Base-by-base conservation (phyloP, 2,888 invertebrate genomes). In the Tetropium fuscum region DNA sequence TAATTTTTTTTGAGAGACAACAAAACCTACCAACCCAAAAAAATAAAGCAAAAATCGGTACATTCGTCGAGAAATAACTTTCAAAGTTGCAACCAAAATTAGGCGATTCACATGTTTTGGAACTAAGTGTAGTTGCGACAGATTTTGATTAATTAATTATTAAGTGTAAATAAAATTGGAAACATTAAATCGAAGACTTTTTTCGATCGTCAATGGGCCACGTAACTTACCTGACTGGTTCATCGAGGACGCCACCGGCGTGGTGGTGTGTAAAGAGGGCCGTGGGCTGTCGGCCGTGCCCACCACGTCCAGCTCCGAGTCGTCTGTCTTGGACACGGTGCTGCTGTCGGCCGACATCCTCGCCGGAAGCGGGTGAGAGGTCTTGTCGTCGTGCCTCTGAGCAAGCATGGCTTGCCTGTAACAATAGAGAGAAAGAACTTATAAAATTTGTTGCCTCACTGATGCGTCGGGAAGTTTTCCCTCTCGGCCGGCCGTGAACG, bases 221-320 rank as follows among this genome's bases (percentile, higher is more conserved):
- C 19, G 45, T 8, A 18, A 72, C 69, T 72, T 74, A 79, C 79
- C 78, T 66, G 78, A 74, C 68, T 75, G 79, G 53, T 75, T 76
- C 25, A 78, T 56, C 1, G 74, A 75, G 5, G 74, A 74, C 11
- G 78, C 72, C 15, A 79, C 68, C 3, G 79, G 78, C 4, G 79
- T 78, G 3, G 78, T 73, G 15, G 84, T 78, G 51, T 81, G 81
- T 60, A 87, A 82, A 5, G 86, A 85, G 60, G 91, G 87, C 38
- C 92, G 87, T 6, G 92, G 93, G 70, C 92, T 92, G 75, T 94
- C 93, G 48, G 93, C 89, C 20, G 92, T 94, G 0, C 94, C 94
- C 0, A 95, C 95, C 16, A 95, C 95, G 81, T 95, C 95, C 76
- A 95, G 83, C 80, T 95, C 95, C 60, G 94, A 94, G 71, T 95